Base-by-base conservation (phyloP, 2,888 invertebrate species). In the Prenolepis imparis region DNA sequence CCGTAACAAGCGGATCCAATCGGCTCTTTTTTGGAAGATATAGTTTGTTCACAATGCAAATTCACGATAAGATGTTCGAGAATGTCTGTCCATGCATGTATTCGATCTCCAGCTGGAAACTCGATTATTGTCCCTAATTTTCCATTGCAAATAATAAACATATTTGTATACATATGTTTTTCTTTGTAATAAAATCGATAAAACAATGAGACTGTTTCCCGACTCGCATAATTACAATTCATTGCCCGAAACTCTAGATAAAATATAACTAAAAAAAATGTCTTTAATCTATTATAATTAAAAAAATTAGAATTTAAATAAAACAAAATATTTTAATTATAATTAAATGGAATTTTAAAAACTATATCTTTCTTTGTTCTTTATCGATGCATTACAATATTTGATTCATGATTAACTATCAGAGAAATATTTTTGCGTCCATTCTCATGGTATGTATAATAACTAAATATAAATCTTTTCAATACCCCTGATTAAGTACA, bases 1-100 rank as follows among this genome's bases (percentile, higher is more conserved):
- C 86, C 78, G 88, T 84, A 77, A 63, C 72, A 90, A 91, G 91
- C 86, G 85, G 82, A 83, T 73, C 81, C 74, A 85, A 85, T 73
- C 72, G 78, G 82, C 61, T 85, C 44, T 80, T 77, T 80, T 77
- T 52, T 83, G 80, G 84, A 88, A 88, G 85, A 87, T 87, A 84
- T 72, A 88, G 90, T 88, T 90, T 85, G 89, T 89, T 90, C 90
- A 73, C 90, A 88, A 90, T 90, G 90, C 89, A 82, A 61, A 83
- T 52, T 52, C 28, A 78, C 66, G 59, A 24, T 67, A 21, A 55
- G 11, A 55, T 24, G 68, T 61, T 32, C 39, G 83, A 77, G 32
- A 57, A 80, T 57, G 57, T 74, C 21, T n/a, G 61, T 52, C 48
- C 57, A 57, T 36, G 44, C n/a, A 32, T 59, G 15, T 72, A 57